Conservation (phyloP, 2,888 invertebrate species). For the Dynastes maya region DNA sequence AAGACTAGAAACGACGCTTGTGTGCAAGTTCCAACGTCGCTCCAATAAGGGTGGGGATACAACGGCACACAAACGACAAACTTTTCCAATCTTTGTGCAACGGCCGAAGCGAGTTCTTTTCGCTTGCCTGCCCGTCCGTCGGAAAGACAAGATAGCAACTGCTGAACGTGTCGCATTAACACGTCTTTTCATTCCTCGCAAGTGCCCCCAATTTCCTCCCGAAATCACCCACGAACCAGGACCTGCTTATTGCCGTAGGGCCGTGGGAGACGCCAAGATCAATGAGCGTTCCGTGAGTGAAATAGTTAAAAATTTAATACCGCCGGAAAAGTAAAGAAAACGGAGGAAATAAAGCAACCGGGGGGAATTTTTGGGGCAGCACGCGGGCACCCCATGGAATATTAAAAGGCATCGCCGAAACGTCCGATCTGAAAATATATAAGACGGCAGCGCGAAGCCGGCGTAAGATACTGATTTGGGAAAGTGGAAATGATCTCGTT, state of each 20-base stretch:
- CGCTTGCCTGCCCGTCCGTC: conserved; percentile 59
- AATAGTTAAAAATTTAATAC: conserved; percentile 67
- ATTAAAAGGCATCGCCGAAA: conserved; percentile 33
- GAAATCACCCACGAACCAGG: conserved; percentile 1
- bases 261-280: conserved; percentile 60
- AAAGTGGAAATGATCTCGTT: conserved; percentile 41
- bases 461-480: conserved; percentile 37
- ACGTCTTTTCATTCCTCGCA: conserved; percentile 58
- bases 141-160: conserved; percentile 63
- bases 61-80: conserved; percentile 56
- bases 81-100: conserved; percentile 65
- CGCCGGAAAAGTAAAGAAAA: conserved; percentile 49
- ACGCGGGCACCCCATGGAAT: conserved; percentile 20
- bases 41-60: background rate
- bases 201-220: conserved; percentile 23
- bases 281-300: conserved; percentile 66
- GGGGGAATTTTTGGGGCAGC: conserved; percentile 10
- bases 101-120: conserved; percentile 29
- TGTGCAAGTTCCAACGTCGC: conserved; percentile 9
- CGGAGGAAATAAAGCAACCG: conserved; percentile 31
- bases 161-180: conserved; percentile 70
- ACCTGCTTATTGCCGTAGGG: conserved; percentile 57
- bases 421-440: conserved; percentile 35
- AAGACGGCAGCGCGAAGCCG: conserved; percentile 21
- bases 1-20: conserved; percentile 7